Evolutionary conservation across 2,113 vertebrate genomes (phyloP).

Genomic region (Oncorhynchus mykiss): DNA sequence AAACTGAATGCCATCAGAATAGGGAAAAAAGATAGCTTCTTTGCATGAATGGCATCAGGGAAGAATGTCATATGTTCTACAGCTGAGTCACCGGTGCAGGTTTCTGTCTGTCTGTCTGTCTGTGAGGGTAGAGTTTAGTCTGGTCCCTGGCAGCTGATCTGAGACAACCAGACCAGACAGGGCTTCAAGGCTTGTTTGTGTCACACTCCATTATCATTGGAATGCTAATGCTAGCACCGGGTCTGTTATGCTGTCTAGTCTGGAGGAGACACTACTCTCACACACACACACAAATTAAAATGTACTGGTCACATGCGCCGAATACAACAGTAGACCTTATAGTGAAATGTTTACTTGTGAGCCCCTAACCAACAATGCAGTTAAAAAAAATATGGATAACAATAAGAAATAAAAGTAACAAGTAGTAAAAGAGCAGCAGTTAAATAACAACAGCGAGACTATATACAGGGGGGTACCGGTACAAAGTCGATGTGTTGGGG

Average conservation of each 20-base stretch:
- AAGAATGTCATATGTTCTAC: not conserved
- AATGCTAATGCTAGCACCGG: not conserved
- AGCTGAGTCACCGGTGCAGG: not conserved
- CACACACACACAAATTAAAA: not conserved
- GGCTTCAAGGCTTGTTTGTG: not conserved
- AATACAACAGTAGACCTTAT: too few species aligned
- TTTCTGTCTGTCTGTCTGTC: not conserved
- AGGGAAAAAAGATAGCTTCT: not conserved
- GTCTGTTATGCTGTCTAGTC: not conserved
- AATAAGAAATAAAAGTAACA: too few species aligned
- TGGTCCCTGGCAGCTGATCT: not conserved
- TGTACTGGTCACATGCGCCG: too few species aligned
- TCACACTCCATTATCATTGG: conserved; percentile 1
- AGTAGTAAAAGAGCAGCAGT: too few species aligned
- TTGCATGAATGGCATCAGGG: not conserved
- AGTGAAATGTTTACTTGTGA: too few species aligned
- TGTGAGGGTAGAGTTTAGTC: not conserved
- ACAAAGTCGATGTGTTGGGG: too few species aligned
- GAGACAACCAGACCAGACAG: not conserved
- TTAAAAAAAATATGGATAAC: too few species aligned
- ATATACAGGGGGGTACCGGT: too few species aligned
- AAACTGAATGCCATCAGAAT: conserved; percentile 13
- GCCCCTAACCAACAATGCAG: too few species aligned
- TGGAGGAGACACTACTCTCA: not conserved
- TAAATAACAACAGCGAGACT: too few species aligned